These are phyloP conservation scores for Emydocephalus ijimae DNA, from an alignment of 2,113 vertebrate species.

Conservation along the genomic window DNA sequence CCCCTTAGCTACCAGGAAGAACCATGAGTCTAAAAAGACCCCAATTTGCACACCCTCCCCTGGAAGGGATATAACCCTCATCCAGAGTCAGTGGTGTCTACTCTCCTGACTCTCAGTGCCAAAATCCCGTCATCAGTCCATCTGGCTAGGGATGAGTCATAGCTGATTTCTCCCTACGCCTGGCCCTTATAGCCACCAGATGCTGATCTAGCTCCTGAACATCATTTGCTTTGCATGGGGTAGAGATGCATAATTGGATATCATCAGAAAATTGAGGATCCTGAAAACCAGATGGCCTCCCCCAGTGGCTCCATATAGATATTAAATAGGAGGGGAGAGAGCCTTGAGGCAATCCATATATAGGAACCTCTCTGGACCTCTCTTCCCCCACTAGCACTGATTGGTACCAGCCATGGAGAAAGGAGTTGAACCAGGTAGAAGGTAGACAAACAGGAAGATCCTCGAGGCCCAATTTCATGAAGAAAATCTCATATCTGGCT, in stretches of 20 bases:
- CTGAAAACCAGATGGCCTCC: neutral
- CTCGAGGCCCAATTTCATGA: neutral
- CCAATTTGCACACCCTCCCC: neutral
- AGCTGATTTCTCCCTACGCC: neutral
- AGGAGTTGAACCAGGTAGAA: neutral
- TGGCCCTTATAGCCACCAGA: neutral
- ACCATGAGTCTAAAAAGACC: neutral
- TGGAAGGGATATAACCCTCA: neutral
- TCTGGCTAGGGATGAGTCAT: neutral
- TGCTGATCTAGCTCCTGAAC: neutral
- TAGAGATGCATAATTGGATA: neutral
- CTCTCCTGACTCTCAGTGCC: neutral
- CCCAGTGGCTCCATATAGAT: neutral
- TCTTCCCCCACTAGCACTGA: neutral
- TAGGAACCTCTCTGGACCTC: neutral
- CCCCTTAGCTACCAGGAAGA: neutral
- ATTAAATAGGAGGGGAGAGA: neutral
- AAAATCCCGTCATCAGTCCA: neutral
- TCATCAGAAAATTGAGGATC: neutral
- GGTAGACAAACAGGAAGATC: neutral
- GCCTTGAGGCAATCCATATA: neutral
- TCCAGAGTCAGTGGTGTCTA: neutral
- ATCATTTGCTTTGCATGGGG: neutral
- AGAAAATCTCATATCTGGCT: neutral
- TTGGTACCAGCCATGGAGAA: neutral